Base-by-base conservation (phyloP, 2,797 vertebrate genomes). In the Siniperca undulata region DNA sequence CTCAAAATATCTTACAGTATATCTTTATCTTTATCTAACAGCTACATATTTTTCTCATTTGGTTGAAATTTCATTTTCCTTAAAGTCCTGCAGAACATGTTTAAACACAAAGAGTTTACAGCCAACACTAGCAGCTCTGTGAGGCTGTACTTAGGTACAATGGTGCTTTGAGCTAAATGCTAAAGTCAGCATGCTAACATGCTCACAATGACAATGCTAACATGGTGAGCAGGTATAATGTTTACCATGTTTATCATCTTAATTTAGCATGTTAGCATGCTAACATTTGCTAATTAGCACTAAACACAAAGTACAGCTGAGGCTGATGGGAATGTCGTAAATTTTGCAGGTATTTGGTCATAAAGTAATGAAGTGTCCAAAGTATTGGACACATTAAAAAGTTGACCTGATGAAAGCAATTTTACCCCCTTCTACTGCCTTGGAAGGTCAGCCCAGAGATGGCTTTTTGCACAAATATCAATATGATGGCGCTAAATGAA, bases 401-500 rank as follows among this genome's bases (percentile, higher is more conserved):
- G 3, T 44, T 14, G 42, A 44, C 42, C 13, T 44, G 42, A 44
- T 14, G 69, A 48, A 16, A 53, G 60, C 56, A 61, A 70, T 24
- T 27, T 60, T 7, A 17, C 11, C 24, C 17, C 67, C 62, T 13
- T 24, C 13, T 38, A 1, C 53, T 24, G 69, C 10, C 14, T 11
- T 16, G 19, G 60, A 82, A 82, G 4, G 74, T 78, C 76, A 56
- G 50, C 11, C 1, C 60, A 70, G 68, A 70, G 24, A 72, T 22
- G 30, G 66, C 68, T 60, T 61, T 77, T 48, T 13, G 40, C 72
- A 44, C 53, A 40, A 62, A 77, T 42, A 77, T 60, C 55, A 75
- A 77, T 77, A 71, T 64, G 42, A 44, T 14, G 7, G 42, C 11
- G 38, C 38, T 42, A 36, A 11, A 42, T 42, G 40, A 42, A 42